Evolutionary conservation across 1,140 invertebrate genomes (phyloP).

Genomic region (Drosophila biarmipes): DNA sequence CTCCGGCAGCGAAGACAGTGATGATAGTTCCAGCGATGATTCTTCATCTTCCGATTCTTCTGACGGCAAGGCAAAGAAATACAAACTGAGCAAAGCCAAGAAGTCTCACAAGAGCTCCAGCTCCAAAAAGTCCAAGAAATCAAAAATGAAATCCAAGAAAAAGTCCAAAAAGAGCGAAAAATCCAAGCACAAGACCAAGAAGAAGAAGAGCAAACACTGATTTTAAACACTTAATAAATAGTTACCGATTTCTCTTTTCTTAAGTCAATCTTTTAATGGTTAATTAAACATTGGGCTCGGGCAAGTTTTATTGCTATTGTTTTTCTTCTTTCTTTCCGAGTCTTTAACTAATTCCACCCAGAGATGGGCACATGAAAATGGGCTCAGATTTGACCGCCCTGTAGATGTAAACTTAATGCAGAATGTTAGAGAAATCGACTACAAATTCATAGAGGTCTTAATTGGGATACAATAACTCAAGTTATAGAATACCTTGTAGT

Average conservation of each 20-base stretch:
- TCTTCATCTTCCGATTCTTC: conserved; percentile 26
- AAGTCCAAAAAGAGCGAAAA: conserved; percentile 76
- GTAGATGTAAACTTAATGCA: too few relatives aligned
- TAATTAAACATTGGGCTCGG: conserved; percentile 11
- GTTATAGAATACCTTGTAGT: too few relatives aligned
- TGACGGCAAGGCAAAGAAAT: conserved; percentile 31
- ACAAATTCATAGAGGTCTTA: too few relatives aligned
- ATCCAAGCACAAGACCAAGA: conserved; percentile 60
- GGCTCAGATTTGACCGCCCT: too few relatives aligned
- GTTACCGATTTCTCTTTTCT: conserved; percentile 4
- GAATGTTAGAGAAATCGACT: too few relatives aligned
- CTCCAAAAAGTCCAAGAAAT: conserved; percentile 66
- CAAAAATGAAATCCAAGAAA: conserved; percentile 65
- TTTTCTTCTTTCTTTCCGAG: neutral
- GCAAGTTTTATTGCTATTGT: neutral
- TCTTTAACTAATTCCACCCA: too few relatives aligned
- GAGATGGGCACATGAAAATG: too few relatives aligned
- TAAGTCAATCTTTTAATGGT: conserved; percentile 25
- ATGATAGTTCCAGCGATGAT: conserved; percentile 34
- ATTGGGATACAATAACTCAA: too few relatives aligned
- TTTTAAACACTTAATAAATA: conserved; percentile 24
- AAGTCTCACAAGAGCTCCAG: conserved; percentile 59
- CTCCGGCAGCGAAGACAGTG: conserved; percentile 53
- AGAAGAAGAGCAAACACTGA: conserved; percentile 64
- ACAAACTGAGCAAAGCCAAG: conserved; percentile 47